Percentiles rank a stretch among this genome's conserved stretches.
These are phyloP conservation scores for Lasioglossum pauxillum DNA, from an alignment of 2,888 invertebrate genomes.

Conservation along the genomic window DNA sequence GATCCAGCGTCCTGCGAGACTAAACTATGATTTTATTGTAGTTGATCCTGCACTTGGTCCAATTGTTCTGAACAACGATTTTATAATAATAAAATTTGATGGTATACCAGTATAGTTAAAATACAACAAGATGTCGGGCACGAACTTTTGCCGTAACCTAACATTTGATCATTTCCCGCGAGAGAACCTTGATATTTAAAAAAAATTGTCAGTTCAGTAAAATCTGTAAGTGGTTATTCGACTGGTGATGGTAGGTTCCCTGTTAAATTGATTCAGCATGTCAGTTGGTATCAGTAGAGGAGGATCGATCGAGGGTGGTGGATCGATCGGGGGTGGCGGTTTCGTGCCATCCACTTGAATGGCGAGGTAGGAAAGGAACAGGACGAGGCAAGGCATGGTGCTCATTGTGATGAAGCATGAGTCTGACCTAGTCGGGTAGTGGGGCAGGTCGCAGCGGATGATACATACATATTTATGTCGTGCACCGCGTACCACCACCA, in stretches of 20 bases:
- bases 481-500: conserved; percentile 78
- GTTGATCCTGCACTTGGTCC: background rate
- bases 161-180: background rate
- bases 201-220: background rate
- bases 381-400: conserved; percentile 76
- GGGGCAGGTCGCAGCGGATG: conserved; percentile 83
- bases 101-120: background rate
- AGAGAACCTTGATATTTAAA: too few relatives aligned
- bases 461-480: conserved; percentile 84
- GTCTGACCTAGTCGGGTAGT: conserved; percentile 84
- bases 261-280: background rate
- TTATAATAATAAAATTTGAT: background rate
- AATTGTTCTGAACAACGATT: too few relatives aligned
- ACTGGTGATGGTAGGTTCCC: background rate
- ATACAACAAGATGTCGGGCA: too few relatives aligned
- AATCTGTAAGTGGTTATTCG: background rate
- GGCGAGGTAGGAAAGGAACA: conserved; percentile 66
- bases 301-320: background rate
- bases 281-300: background rate
- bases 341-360: conserved; percentile 79
- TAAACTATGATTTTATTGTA: too few relatives aligned
- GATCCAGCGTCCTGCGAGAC: too few relatives aligned
- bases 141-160: too few relatives aligned
- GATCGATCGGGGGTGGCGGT: conserved; percentile 49
- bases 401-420: conserved; percentile 84